A percentile compares a stretch with the other conserved stretches of the same genome.
phyloP scores from a whole-genome alignment of 2,888 invertebrate species.

The Escarpia spicata region DNA sequence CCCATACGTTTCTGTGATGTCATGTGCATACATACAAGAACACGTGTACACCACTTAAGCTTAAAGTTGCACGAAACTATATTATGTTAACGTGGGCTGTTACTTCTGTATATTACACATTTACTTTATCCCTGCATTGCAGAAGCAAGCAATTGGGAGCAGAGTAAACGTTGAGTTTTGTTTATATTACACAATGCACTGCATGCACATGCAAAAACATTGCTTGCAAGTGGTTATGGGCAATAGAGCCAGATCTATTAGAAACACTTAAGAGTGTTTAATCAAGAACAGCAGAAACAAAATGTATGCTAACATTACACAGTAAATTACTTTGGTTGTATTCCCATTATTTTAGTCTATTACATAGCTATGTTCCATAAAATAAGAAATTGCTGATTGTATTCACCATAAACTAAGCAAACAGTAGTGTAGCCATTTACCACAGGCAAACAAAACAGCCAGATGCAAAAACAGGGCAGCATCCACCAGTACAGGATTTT shows the following conservation, averaged over 20 bases:
- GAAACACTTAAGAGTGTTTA: background rate
- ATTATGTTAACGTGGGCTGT: too few relatives aligned
- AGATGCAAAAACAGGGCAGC: background rate
- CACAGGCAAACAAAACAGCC: background rate
- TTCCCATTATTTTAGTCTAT: background rate
- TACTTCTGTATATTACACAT: background rate
- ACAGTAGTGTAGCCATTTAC: background rate
- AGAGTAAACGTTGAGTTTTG: too few relatives aligned
- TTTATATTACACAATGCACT: too few relatives aligned
- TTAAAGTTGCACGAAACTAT: too few relatives aligned
- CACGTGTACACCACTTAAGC: too few relatives aligned
- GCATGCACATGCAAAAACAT: too few relatives aligned
- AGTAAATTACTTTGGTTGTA: background rate
- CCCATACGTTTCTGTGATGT: too few relatives aligned
- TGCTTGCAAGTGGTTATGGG: too few relatives aligned
- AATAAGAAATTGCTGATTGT: background rate
- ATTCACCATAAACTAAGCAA: background rate
- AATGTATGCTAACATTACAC: background rate
- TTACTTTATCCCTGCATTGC: background rate
- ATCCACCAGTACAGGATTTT: background rate
- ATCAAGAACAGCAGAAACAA: background rate
- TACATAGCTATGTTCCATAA: background rate
- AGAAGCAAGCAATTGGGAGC: background rate
- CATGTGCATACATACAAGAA: too few relatives aligned
- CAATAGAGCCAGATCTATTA: background rate